Evolutionary conservation across 2,888 invertebrate species (phyloP).

Genomic region (Margaritifera margaritifera): DNA sequence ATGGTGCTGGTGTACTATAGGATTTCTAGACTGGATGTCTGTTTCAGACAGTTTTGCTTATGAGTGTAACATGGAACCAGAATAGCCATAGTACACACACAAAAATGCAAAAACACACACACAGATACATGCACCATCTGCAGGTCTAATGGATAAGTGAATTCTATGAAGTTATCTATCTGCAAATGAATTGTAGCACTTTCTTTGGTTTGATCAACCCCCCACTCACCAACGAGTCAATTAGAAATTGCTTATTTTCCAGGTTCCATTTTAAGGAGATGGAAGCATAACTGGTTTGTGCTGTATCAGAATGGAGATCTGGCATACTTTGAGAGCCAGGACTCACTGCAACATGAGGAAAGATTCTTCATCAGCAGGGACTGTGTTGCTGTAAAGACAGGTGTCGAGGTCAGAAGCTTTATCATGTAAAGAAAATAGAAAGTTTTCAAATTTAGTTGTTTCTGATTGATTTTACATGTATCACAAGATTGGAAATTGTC

Average conservation of each 20-base stretch:
- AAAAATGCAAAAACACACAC: too few species aligned
- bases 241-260: constrained; percentile 1
- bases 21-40: not conserved
- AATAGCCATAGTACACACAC: too few species aligned
- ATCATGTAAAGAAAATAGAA: not conserved
- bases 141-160: too few species aligned
- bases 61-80: not conserved
- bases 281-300: constrained; percentile 72
- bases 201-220: not conserved
- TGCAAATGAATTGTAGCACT: too few species aligned
- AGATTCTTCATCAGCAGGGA: constrained; percentile 58
- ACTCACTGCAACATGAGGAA: constrained; percentile 65
- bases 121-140: too few species aligned
- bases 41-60: not conserved
- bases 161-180: too few species aligned
- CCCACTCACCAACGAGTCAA: not conserved
- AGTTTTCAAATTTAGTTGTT: not conserved
- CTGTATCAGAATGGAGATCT: constrained; percentile 67
- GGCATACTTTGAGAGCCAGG: constrained; percentile 67
- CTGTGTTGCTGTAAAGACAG: constrained; percentile 57
- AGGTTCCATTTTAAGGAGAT: constrained; percentile 67
- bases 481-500: not conserved
- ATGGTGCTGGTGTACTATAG: too few species aligned
- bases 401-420: constrained; percentile 52
- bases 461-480: not conserved